These are phyloP conservation scores for Creontiades dilutus DNA, from an alignment of 2,888 invertebrate genomes.

Conservation along the genomic window DNA sequence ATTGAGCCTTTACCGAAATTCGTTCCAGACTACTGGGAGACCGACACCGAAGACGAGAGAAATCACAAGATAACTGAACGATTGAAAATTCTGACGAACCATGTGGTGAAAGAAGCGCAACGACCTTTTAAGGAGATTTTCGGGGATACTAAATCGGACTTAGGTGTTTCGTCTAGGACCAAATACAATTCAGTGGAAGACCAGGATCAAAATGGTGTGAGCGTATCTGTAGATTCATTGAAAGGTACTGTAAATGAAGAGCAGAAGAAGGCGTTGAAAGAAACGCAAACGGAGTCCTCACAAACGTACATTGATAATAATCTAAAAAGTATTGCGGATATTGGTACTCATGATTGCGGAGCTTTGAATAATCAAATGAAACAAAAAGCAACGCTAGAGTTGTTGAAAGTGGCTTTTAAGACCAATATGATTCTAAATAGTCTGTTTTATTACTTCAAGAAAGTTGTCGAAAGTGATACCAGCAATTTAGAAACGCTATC, in stretches of 20 bases:
- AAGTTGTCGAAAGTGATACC: conserved; percentile 24
- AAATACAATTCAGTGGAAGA: background rate
- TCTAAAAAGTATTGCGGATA: background rate
- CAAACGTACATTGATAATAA: background rate
- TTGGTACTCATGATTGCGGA: background rate
- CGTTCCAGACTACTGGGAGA: conserved; percentile 28
- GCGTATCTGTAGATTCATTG: background rate
- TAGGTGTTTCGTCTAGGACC: background rate
- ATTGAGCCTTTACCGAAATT: conserved; percentile 15
- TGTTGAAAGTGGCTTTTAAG: conserved; percentile 51
- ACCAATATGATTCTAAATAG: conserved; percentile 38
- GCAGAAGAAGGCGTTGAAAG: background rate
- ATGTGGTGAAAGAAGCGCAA: conserved; percentile 12
- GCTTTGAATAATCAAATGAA: conserved; percentile 8
- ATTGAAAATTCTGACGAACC: background rate
- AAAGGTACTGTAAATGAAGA: background rate
- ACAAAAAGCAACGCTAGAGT: conserved; percentile 18
- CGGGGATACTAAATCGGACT: background rate
- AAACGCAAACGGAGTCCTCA: conserved; percentile 16
- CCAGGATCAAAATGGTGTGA: background rate
- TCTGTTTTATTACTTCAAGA: conserved; percentile 13
- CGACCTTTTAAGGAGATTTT: conserved; percentile 40
- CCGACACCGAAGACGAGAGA: background rate
- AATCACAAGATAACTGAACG: background rate
- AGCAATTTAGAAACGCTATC: background rate